Percentiles rank a stretch among this genome's conserved stretches.
Conservation (phyloP, 1,140 invertebrate genomes). For the Meloidogyne exigua region DNA sequence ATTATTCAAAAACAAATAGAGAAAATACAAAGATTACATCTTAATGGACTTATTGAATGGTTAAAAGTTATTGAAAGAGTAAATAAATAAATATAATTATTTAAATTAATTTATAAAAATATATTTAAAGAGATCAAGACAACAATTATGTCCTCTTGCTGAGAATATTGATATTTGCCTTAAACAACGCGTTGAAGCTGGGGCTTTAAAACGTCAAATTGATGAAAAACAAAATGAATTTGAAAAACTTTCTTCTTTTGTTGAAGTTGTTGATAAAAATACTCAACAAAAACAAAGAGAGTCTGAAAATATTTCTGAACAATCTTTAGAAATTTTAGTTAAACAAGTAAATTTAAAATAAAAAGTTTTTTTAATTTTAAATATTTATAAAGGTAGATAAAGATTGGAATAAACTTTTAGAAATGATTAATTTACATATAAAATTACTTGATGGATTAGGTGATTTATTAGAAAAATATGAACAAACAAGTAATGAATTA, state of each 20-base stretch:
- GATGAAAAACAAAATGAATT: constrained; percentile 52
- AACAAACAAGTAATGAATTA: constrained; percentile 32
- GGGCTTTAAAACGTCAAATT: constrained; percentile 37
- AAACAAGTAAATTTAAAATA: constrained; percentile 23
- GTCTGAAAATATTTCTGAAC: constrained; percentile 30
- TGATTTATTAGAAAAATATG: constrained; percentile 50
- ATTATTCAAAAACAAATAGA: constrained; percentile 50
- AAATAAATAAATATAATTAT: background rate
- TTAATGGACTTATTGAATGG: constrained; percentile 48
- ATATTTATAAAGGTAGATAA: constrained; percentile 10
- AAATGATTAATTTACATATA: constrained; percentile 54
- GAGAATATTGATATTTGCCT: constrained; percentile 32
- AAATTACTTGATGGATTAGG: constrained; percentile 52
- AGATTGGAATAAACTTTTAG: constrained; percentile 52
- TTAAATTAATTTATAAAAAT: background rate
- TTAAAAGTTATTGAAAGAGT: constrained; percentile 44
- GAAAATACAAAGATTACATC: constrained; percentile 44
- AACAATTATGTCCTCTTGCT: constrained; percentile 31
- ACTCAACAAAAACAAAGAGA: constrained; percentile 24
- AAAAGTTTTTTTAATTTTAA: background rate
- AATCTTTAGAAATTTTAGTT: constrained; percentile 36
- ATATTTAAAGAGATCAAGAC: constrained; percentile 21
- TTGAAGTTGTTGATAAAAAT: constrained; percentile 34
- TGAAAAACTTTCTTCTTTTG: constrained; percentile 50
- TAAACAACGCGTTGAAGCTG: constrained; percentile 40